Conservation (phyloP, 92 coral and sea anemone genomes). For the Desmophyllum pertusum region DNA sequence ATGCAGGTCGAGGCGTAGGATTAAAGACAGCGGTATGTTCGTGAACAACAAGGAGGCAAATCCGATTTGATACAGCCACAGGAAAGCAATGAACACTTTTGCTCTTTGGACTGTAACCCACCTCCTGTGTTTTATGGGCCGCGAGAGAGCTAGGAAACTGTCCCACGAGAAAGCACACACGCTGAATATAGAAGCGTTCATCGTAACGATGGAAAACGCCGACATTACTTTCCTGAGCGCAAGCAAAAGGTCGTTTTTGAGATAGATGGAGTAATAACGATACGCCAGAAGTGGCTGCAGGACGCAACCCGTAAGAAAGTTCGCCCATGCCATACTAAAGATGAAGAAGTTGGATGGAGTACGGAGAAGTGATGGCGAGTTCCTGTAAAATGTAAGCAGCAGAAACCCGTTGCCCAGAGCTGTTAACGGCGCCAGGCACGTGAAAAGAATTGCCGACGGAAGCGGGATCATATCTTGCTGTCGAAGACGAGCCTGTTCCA, state of each 20-base stretch:
- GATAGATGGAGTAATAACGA: conserved; percentile 8
- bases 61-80: conserved; percentile 52
- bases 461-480: conserved; percentile 21
- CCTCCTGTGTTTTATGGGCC: conserved; percentile 54
- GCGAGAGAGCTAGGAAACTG: conserved; percentile 50
- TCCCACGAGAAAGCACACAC: conserved; percentile 68
- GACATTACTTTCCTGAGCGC: conserved; percentile 15
- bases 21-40: conserved; percentile 25
- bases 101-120: conserved; percentile 47
- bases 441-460: conserved; percentile 26
- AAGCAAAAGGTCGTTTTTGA: neutral
- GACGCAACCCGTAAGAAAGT: conserved; percentile 47
- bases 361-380: conserved; percentile 45
- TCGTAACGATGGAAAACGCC: conserved; percentile 48
- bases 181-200: conserved; percentile 62
- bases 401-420: conserved; percentile 61
- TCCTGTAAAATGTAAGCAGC: conserved; percentile 44
- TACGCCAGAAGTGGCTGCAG: conserved; percentile 60
- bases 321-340: conserved; percentile 66
- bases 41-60: conserved; percentile 52
- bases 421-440: conserved; percentile 50
- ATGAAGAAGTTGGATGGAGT: conserved; percentile 63
- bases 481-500: neutral
- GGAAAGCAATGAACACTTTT: conserved; percentile 29
- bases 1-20: conserved; percentile 50